phyloP scores from a whole-genome alignment of 2,797 vertebrate species.

The Sebastes hubbsi region DNA sequence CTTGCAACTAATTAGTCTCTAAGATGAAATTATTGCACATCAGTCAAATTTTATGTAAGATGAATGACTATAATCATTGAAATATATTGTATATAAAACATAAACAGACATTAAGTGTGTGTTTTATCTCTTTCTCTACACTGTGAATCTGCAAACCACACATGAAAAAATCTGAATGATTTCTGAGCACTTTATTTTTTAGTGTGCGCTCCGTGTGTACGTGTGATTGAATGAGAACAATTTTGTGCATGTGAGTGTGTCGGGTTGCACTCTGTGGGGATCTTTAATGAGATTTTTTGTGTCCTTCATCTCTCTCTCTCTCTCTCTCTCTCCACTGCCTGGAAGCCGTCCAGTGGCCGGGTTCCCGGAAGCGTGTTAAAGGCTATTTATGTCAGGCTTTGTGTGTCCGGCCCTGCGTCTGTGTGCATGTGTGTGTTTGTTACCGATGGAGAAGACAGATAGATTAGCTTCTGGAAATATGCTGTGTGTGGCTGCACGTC shows the following conservation, averaged over 20 bases:
- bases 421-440: constrained; percentile 47
- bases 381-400: constrained; percentile 79
- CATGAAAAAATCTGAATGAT: background rate
- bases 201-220: background rate
- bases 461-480: constrained; percentile 69
- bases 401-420: constrained; percentile 43
- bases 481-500: constrained; percentile 43
- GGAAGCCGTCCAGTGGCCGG: constrained; percentile 68
- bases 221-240: constrained; percentile 40
- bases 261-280: constrained; percentile 53
- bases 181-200: background rate
- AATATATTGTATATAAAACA: background rate
- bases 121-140: background rate
- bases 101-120: background rate
- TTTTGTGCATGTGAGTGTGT: constrained; percentile 54
- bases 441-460: constrained; percentile 48
- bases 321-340: constrained; percentile 53
- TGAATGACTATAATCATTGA: constrained; percentile 9
- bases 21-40: constrained; percentile 21
- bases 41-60: background rate
- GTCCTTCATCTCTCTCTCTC: constrained; percentile 48
- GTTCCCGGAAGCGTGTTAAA: constrained; percentile 79
- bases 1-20: constrained; percentile 29
- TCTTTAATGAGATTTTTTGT: constrained; percentile 69
- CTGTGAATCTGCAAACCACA: background rate